These are phyloP conservation scores for Caenorhabditis briggsae DNA, from an alignment of 1,140 invertebrate species.

Conservation along the genomic window DNA sequence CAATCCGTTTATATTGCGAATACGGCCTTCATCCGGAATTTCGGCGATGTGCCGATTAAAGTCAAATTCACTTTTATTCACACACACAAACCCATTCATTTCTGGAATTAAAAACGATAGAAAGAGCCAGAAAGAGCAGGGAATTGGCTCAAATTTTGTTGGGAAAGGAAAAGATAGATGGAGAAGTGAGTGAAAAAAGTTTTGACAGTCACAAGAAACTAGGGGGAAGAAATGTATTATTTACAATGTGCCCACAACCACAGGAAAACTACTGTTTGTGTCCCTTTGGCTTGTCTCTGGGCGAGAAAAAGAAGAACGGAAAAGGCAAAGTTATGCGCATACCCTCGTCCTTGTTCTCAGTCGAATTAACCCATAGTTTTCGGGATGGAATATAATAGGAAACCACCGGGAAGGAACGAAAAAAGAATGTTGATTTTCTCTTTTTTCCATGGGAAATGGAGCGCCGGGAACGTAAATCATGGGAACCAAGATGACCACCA, in stretches of 20 bases:
- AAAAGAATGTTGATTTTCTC: background rate
- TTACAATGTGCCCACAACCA: constrained; percentile 37
- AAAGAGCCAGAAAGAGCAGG: background rate
- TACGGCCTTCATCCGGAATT: constrained; percentile 10
- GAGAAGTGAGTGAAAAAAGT: background rate
- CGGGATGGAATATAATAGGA: background rate
- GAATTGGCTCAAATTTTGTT: too few relatives aligned
- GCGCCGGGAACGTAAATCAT: constrained; percentile 2
- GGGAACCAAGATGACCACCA: constrained; percentile 21
- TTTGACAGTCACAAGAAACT: constrained; percentile 5
- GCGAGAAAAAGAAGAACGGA: background rate
- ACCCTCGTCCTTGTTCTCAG: constrained; percentile 37
- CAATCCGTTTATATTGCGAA: constrained; percentile 39
- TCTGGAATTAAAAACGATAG: background rate
- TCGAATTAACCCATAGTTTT: constrained; percentile 45
- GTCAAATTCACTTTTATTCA: constrained; percentile 25
- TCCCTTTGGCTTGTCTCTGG: background rate
- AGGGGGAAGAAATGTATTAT: background rate
- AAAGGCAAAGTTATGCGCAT: background rate
- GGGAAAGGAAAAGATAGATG: background rate
- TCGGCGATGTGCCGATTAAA: constrained; percentile 1
- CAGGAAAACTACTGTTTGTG: constrained; percentile 6
- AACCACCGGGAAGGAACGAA: background rate
- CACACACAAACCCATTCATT: too few relatives aligned
- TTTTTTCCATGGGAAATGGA: background rate